Evolutionary conservation across 92 coral and sea anemone species (phyloP), one percentile per base, ranked within the genome.

Genomic region (Bergia puertoricense): DNA sequence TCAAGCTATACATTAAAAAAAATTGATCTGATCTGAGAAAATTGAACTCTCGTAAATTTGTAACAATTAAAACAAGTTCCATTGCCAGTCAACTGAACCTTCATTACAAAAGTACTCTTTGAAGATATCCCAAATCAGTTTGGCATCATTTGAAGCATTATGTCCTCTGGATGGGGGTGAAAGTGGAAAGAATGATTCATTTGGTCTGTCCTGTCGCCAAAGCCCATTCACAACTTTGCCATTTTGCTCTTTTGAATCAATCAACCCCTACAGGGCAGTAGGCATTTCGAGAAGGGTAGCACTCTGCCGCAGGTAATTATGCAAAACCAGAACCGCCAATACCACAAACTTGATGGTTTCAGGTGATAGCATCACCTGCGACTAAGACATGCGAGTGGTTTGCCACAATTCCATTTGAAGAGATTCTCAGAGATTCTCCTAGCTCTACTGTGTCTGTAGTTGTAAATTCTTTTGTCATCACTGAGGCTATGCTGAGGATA

Each of bases 371-470:
- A 74, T n/a, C 38, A 86, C 18, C 20, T 50, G 59, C 69, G 65
- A 74, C 30, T 30, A 89, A 76, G 9, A 85, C 89, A 50, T 85
- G 83, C 89, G 85, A 89, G 66, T 85, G 77, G 85, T 89, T 89
- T 77, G 88, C 86, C 48, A 90, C 36, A 18, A 90, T 85, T 13
- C 92, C 92, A 80, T 85, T 30, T 30, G 30, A 30, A 30, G 30
- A 30, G 30, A 30, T 30, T 30, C 30, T 30, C 30, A 30, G 30
- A 30, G 30, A 30, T 30, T 30, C 30, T 30, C 30, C 30, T 30
- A 71, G 88, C 91, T 56, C 89, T 73, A 65, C 75, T 82, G 77
- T 82, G 91, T 62, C 83, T 48, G 75, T 89, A 89, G 78, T 89
- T 89, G 62, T 82, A 83, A 62, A 89, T 30, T 30, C 30, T 30